Evolutionary conservation across 2,888 invertebrate genomes (phyloP).

Genomic region (Meloe dianella): DNA sequence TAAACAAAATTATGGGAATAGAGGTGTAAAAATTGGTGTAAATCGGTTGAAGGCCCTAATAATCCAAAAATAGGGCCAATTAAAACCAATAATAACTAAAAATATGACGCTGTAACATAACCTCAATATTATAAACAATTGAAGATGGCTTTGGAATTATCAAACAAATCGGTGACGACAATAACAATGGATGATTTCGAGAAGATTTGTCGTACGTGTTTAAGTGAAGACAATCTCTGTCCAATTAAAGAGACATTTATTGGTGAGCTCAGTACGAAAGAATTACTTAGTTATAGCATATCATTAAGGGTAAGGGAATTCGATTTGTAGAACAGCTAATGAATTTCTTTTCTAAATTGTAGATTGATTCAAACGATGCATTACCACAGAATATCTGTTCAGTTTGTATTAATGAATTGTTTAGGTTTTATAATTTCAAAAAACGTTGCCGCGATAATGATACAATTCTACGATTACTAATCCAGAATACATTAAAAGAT

Average conservation of each 20-base stretch:
- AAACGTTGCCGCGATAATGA: slow-evolving; percentile 27
- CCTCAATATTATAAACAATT: slow-evolving; percentile 1
- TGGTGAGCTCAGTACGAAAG: background rate
- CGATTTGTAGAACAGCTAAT: background rate
- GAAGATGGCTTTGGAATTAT: slow-evolving; percentile 1
- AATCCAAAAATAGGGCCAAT: no score
- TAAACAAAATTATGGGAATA: no score
- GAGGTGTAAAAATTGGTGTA: no score
- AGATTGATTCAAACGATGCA: slow-evolving; percentile 13
- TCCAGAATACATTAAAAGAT: background rate
- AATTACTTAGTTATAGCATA: slow-evolving; percentile 5
- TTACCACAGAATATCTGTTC: slow-evolving; percentile 33
- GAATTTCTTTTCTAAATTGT: background rate
- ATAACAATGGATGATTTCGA: slow-evolving; percentile 11
- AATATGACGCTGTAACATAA: background rate
- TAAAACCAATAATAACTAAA: no score
- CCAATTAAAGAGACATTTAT: slow-evolving; percentile 6
- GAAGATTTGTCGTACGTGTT: slow-evolving; percentile 16
- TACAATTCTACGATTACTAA: slow-evolving; percentile 19
- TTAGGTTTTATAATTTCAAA: slow-evolving; percentile 24
- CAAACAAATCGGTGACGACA: background rate
- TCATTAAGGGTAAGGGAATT: background rate
- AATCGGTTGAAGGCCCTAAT: no score
- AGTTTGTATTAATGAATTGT: slow-evolving; percentile 24
- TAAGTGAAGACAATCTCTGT: background rate